These are phyloP conservation scores for Bufo bufo DNA, from an alignment of 2,113 vertebrate species.

Conservation along the genomic window DNA sequence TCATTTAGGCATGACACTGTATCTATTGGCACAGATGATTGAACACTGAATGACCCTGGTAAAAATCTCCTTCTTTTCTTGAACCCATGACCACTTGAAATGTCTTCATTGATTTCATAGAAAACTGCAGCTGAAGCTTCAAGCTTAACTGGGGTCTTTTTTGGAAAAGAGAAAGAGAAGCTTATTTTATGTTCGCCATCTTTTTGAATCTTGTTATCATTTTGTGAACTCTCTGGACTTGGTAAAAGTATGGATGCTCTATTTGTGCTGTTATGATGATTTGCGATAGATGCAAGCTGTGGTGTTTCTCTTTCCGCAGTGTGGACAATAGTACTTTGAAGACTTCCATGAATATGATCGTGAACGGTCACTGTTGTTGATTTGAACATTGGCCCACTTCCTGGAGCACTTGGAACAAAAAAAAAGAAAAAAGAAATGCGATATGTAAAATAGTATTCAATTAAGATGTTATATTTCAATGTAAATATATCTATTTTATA, in stretches of 20 bases:
- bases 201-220: conserved; percentile 64
- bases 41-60: conserved; percentile 67
- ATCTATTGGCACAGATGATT: conserved; percentile 65
- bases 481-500: neutral
- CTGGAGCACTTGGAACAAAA: conserved; percentile 78
- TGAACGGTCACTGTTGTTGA: conserved; percentile 85
- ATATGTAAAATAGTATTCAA: neutral
- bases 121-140: conserved; percentile 87
- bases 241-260: conserved; percentile 53
- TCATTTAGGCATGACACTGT: conserved; percentile 65
- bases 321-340: conserved; percentile 61
- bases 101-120: conserved; percentile 80
- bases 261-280: conserved; percentile 60
- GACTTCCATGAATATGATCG: conserved; percentile 69
- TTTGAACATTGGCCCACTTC: conserved; percentile 90
- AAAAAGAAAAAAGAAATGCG: conserved; percentile 39
- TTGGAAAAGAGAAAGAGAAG: conserved; percentile 87
- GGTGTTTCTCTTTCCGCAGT: conserved; percentile 63
- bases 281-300: conserved; percentile 44
- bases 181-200: conserved; percentile 75
- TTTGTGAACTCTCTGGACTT: conserved; percentile 60
- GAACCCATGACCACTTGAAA: conserved; percentile 66
- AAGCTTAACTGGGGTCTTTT: conserved; percentile 81
- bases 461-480: neutral
- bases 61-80: conserved; percentile 75